These are phyloP conservation scores for Arion vulgaris DNA, from an alignment of 1,140 invertebrate genomes.

Conservation along the genomic window DNA sequence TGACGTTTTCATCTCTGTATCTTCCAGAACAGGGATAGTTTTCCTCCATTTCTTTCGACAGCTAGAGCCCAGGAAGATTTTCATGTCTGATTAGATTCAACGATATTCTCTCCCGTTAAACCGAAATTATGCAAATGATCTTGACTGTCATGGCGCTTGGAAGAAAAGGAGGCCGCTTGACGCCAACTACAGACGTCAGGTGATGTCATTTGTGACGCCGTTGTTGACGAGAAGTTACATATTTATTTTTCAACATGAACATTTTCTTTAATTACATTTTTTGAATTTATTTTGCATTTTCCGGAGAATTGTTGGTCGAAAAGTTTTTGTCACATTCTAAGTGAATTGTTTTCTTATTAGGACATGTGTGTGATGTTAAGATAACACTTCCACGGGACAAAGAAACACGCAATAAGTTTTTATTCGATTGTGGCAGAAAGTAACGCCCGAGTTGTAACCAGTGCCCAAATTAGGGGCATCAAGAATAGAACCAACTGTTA, in stretches of 20 bases:
- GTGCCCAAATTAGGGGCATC: too few species aligned
- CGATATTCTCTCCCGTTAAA: slow-evolving; percentile 12
- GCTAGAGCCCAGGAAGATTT: neutral
- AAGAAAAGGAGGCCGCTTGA: neutral
- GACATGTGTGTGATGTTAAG: too few species aligned
- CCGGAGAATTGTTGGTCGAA: too few species aligned
- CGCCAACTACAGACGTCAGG: neutral
- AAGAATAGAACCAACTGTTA: too few species aligned
- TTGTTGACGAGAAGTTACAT: neutral
- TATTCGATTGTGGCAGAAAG: too few species aligned
- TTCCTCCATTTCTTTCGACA: neutral
- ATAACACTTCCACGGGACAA: too few species aligned
- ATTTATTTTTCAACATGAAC: neutral
- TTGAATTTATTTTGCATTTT: too few species aligned
- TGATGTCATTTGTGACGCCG: neutral
- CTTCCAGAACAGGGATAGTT: neutral
- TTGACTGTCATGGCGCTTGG: neutral
- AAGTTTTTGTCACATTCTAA: too few species aligned
- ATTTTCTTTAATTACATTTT: neutral
- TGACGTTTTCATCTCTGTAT: neutral
- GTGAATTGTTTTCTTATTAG: too few species aligned
- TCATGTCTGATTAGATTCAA: slow-evolving; percentile 4
- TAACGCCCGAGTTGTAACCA: too few species aligned
- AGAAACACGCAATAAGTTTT: too few species aligned
- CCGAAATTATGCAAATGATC: slow-evolving; percentile 12